Base-by-base conservation (phyloP, 2,888 invertebrate genomes). In the Drosophila multiciliata region DNA sequence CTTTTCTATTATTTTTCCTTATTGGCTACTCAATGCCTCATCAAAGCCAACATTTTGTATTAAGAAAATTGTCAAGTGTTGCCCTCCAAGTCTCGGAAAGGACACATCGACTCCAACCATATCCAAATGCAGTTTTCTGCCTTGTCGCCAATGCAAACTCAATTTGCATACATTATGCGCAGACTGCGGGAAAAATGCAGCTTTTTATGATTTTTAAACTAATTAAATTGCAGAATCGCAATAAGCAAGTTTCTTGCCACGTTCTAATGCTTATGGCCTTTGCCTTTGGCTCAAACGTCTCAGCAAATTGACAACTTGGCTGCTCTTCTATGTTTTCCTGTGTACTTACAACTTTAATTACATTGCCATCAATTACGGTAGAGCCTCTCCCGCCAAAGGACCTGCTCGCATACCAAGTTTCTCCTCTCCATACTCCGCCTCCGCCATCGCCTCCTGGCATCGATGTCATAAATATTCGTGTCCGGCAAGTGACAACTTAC, bases 261-360 rank as follows among this genome's bases (percentile, higher is more conserved):
- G 35, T 67, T 48, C 32, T 67, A 23, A 20, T 29, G 12, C 40
- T 53, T 26, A 29, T 64, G 70, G 23, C 23, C 23, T 23, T 23
- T 23, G 23, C 59, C 63, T 52, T 35, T 62, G 53, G 55, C 54
- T 59, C 54, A 20, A 55, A 49, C 17, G 38, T 26, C 61, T 29
- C 55, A 58, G 53, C 26, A 48, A 59, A 50, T 57, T 42, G 40
- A 33, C 55, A 68, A 50, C 49, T 64, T 62, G 58, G 49, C 23
- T n/a, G 52, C 49, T 67, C 55, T 61, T 66, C 67, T 64, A 77
- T 68, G 68, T 72, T 80, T 82, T 66, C 63, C 66, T 53, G 69
- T 63, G 70, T 74, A 50, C 82, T 75, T 69, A 59, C 69, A 75
- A 75, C 80, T 71, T 84, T 87, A 84, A 89, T 85, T 80, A 68